phyloP scores from a whole-genome alignment of 1,140 invertebrate genomes.

The Scaptodrosophila lebanonensis region DNA sequence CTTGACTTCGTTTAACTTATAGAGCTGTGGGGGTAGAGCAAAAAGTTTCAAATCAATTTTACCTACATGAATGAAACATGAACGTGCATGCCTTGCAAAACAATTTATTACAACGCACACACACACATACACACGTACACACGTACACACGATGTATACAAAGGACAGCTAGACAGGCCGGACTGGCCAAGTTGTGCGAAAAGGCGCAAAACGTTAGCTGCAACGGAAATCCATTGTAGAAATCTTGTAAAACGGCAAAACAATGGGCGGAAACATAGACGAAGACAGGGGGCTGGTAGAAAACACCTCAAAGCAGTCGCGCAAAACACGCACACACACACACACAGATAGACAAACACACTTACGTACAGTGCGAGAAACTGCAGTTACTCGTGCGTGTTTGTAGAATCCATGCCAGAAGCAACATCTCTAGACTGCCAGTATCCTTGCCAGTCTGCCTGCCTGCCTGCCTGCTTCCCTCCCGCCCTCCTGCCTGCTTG shows the following conservation, averaged over 20 bases:
- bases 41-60: constrained; percentile 69
- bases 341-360: constrained; percentile 21
- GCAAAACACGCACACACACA: constrained; percentile 3
- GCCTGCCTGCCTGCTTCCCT: neutral
- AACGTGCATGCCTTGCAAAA: constrained; percentile 61
- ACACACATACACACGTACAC: neutral
- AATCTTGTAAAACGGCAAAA: constrained; percentile 71
- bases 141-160: constrained; percentile 4
- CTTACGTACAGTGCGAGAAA: constrained; percentile 2
- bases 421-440: neutral
- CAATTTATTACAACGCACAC: constrained; percentile 55
- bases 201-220: constrained; percentile 38
- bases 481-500: constrained; percentile 17
- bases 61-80: constrained; percentile 72
- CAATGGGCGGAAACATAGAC: constrained; percentile 34
- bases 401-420: too few species aligned
- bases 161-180: too few species aligned
- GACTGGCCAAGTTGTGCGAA: constrained; percentile 25
- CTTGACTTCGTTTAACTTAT: too few species aligned
- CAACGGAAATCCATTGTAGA: constrained; percentile 67
- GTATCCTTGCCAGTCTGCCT: too few species aligned
- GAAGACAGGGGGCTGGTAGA: constrained; percentile 32
- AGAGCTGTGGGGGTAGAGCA: neutral
- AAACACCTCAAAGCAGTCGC: constrained; percentile 30
- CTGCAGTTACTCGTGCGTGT: too few species aligned